Percentiles rank a stretch among this genome's conserved stretches.
These are phyloP conservation scores for Manduca sexta DNA, from an alignment of 1,140 invertebrate species.

Conservation along the genomic window DNA sequence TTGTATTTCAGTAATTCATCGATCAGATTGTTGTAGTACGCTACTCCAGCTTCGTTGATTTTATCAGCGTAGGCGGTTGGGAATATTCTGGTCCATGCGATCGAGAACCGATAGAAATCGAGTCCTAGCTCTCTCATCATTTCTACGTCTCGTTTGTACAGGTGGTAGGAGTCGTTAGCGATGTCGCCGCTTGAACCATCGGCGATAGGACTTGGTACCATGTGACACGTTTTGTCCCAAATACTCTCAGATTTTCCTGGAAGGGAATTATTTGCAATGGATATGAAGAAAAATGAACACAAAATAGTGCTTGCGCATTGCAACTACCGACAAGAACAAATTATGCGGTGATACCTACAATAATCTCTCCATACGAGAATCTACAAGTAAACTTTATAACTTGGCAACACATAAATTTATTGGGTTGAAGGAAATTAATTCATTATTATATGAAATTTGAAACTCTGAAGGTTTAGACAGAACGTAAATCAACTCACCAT, in stretches of 20 bases:
- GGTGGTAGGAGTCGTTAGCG: conserved; percentile 30
- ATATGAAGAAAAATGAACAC: no score
- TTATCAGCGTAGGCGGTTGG: conserved; percentile 70
- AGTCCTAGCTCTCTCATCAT: conserved; percentile 33
- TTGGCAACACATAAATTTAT: no score
- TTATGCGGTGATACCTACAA: no score
- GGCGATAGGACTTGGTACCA: not conserved
- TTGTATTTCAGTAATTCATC: conserved; percentile 65
- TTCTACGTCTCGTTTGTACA: conserved; percentile 58
- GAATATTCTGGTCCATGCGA: conserved; percentile 77
- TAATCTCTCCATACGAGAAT: no score
- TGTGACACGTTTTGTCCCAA: not conserved
- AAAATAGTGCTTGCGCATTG: no score
- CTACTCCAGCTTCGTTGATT: conserved; percentile 72
- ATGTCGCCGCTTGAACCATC: conserved; percentile 52
- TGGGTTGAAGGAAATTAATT: no score
- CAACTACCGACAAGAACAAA: no score
- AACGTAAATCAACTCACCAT: conserved; percentile 43
- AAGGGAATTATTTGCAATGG: no score
- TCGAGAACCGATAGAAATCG: conserved; percentile 74
- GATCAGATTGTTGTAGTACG: conserved; percentile 76
- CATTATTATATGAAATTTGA: no score
- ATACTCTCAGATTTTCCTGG: not conserved
- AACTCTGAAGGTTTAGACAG: no score
- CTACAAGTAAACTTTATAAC: no score